Evolutionary conservation across 2,888 invertebrate genomes (phyloP).

Genomic region (Drosophila leonis): DNA sequence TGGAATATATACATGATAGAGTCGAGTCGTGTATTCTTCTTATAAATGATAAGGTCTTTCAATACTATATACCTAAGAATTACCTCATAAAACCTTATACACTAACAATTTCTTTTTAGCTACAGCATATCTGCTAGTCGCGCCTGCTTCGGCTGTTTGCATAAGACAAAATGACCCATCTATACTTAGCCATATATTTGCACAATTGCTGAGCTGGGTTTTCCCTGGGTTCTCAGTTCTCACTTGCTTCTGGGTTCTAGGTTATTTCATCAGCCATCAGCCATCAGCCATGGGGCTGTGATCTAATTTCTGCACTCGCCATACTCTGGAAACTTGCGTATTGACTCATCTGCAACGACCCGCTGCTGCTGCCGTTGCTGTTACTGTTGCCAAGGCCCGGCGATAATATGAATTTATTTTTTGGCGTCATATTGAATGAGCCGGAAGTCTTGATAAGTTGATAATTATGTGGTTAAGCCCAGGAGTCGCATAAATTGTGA

Average conservation of each 20-base stretch:
- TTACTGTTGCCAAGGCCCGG: slow-evolving; percentile 41
- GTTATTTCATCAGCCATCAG: slow-evolving; percentile 36
- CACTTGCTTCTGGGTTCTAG: slow-evolving; percentile 10
- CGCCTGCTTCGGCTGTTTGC: background rate
- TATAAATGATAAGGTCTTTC: background rate
- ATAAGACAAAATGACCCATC: slow-evolving; percentile 43
- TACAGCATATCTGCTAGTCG: slow-evolving; percentile 14
- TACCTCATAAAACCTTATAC: background rate
- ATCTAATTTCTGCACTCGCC: slow-evolving; percentile 51
- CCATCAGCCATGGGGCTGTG: slow-evolving; percentile 22
- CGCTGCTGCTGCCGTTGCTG: slow-evolving; percentile 28
- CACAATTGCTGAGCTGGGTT: slow-evolving; percentile 51
- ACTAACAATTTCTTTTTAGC: background rate
- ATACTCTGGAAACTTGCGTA: slow-evolving; percentile 12
- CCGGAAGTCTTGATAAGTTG: slow-evolving; percentile 47
- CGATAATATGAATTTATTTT: background rate
- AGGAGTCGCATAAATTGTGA: slow-evolving; percentile 12
- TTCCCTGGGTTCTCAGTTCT: slow-evolving; percentile 24
- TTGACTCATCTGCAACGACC: slow-evolving; percentile 11
- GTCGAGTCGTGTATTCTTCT: background rate
- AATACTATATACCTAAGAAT: background rate
- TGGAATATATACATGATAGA: background rate
- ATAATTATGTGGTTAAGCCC: slow-evolving; percentile 23
- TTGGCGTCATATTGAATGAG: slow-evolving; percentile 21
- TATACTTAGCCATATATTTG: slow-evolving; percentile 35